Evolutionary conservation across 1,140 invertebrate genomes (phyloP), one percentile per base, ranked within the genome.

Genomic region (Nasonia longicornis): DNA sequence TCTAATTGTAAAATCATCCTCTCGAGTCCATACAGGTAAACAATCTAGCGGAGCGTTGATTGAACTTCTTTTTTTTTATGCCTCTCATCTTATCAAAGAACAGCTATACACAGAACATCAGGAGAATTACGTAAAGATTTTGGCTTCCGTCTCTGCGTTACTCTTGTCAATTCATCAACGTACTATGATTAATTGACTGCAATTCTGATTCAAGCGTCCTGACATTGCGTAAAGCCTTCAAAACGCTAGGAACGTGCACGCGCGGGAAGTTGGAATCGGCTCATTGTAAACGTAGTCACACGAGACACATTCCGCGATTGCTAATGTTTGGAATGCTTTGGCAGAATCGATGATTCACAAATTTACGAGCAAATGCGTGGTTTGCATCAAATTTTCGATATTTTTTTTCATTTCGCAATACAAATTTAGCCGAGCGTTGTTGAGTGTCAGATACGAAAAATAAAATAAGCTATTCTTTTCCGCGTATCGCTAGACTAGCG

Each of bases 171-270:
- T 81, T 76, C 73, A 69, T 80, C 63, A 63, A 26, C 7, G 63
- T 22, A 70, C 48, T 76, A 77, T 71, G 79, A 71, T 80, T 69
- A 80, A 81, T 81, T 71, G 31, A 76, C 73, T 76, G 42, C 26
- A 73, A 76, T 81, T 80, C 29, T 74, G 71, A 76, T 71, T 64
- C 10, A 63, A 63, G 31, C 29, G 12, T 35, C 2, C 22, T 75
- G 58, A 0, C 31, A 76, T 81, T 81, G 73, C 45, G 42, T 76
- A 76, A 81, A 0, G n/a, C 72, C 26, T 80, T 69, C 26, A 58
- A 80, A 67, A 31, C n/a, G 58, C 2, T 22, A 69, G 14, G 71
- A 69, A 38, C 20, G 3, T n/a, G 4, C 29, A 67, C n/a, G 35
- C 35, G 38, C 52, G 31, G 31, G 52, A 45, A 26, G 26, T 79